Evolutionary conservation across 2,113 vertebrate species (phyloP).

Genomic region (Cardinalis cardinalis): DNA sequence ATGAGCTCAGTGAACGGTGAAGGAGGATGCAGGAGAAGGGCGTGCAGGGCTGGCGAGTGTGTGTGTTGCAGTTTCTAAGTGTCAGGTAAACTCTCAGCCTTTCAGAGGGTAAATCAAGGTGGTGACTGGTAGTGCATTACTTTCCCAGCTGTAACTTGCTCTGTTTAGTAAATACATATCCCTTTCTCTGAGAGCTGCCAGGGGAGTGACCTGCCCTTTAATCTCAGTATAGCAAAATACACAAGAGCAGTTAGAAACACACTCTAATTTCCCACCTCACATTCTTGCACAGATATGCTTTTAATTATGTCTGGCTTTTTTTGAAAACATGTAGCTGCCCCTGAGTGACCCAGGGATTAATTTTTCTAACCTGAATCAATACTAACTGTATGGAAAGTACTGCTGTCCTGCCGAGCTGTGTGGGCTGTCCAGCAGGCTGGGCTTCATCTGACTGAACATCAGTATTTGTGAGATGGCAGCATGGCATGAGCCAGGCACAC

Average conservation of each 20-base stretch:
- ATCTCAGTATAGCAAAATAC: neutral
- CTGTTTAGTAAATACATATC: neutral
- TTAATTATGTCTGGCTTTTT: neutral
- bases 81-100: neutral
- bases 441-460: neutral
- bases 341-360: neutral
- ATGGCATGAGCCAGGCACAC: neutral
- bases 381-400: neutral
- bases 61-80: neutral
- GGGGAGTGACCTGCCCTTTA: constrained; percentile 18
- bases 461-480: neutral
- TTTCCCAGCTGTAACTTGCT: constrained; percentile 42
- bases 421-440: neutral
- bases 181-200: neutral
- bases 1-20: neutral
- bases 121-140: constrained; percentile 25
- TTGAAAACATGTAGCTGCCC: neutral
- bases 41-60: neutral
- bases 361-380: neutral
- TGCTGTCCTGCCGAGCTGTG: fast-evolving
- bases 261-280: neutral
- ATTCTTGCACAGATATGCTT: neutral
- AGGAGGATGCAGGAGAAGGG: neutral
- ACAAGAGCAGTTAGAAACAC: neutral
- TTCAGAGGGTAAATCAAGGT: constrained; percentile 29